Base-by-base conservation (phyloP, 2,113 vertebrate species). In the Mormyrus lacerda region DNA sequence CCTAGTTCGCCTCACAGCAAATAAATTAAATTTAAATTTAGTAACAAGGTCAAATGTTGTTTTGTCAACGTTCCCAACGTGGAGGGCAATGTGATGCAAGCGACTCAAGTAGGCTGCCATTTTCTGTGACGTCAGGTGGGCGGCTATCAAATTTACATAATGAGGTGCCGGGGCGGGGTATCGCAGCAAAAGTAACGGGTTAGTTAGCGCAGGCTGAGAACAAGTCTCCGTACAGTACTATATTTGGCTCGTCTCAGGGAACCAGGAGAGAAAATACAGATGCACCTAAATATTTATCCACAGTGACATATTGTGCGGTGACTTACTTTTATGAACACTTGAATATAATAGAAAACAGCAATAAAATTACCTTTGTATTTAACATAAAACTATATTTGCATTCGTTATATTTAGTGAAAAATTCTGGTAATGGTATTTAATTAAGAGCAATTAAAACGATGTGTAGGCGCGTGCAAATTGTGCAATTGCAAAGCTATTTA, bases 31-130 rank as follows among this genome's bases (percentile, higher is more conserved):
- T 58, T 96, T 94, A 69, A 98, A 97, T 53, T 95, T 92, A 0
- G 89, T 93, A 7, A 96, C 95, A 47, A 99, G 95, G 79, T 98
- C 93, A 3, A 89, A 90, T 2, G 93, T 94, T 55, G 97, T 89
- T 90, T 95, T 93, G 39, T 96, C 95, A 87, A 94, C 95, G 58
- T 94, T 93, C 1, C 93, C 94, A 87, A 97, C 93, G 44, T 98
- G 97, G 85, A 99, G 94, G 0, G 97, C 95, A 90, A 99, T 92
- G 92, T 99, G 97, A 92, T 97, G 97, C 82, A 97, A 91, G 17
- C 97, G 95, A 89, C 91, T 94, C 93, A 96, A 92, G 51, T 17
- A 92, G 19, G 94, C 96, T 73, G 97, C 95, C 98, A 99, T 99
- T 86, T 93, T 95, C 0, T 8, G 50, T 94, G 94, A 93, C 92